phyloP scores from a whole-genome alignment of 2,888 invertebrate species.

The Temnothorax ravouxi region DNA sequence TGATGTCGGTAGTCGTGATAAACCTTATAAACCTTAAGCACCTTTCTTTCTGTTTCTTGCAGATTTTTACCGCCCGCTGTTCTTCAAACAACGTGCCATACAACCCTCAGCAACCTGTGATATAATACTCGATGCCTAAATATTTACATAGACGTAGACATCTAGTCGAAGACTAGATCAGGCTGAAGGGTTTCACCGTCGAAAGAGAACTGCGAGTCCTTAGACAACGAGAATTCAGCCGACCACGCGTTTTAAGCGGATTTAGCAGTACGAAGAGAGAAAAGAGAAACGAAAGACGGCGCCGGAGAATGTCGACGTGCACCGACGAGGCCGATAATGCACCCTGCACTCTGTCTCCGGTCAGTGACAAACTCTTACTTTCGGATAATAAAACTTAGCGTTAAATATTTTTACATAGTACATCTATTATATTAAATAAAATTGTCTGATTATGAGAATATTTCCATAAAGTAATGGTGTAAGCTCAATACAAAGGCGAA shows the following conservation, averaged over 20 bases:
- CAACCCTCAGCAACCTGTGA: slow-evolving; percentile 83
- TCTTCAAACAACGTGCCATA: slow-evolving; percentile 83
- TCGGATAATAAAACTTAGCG: background rate
- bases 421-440: background rate
- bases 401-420: background rate
- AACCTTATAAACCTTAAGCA: background rate
- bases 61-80: slow-evolving; percentile 78
- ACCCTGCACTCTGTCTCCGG: slow-evolving; percentile 85
- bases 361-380: slow-evolving; percentile 72
- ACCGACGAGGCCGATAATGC: slow-evolving; percentile 84
- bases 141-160: slow-evolving; percentile 66
- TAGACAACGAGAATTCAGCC: background rate
- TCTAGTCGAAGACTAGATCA: slow-evolving; percentile 62
- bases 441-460: background rate
- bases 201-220: slow-evolving; percentile 3
- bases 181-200: slow-evolving; percentile 4
- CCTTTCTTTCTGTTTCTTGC: slow-evolving; percentile 60
- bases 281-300: slow-evolving; percentile 69
- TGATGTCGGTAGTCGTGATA: too few relatives aligned
- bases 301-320: slow-evolving; percentile 85
- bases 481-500: background rate
- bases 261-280: slow-evolving; percentile 70
- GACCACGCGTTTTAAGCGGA: slow-evolving; percentile 32
- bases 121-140: slow-evolving; percentile 77
- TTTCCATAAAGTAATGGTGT: background rate